Conservation (phyloP, 2,113 vertebrate genomes). For the Rafetus swinhoei region DNA sequence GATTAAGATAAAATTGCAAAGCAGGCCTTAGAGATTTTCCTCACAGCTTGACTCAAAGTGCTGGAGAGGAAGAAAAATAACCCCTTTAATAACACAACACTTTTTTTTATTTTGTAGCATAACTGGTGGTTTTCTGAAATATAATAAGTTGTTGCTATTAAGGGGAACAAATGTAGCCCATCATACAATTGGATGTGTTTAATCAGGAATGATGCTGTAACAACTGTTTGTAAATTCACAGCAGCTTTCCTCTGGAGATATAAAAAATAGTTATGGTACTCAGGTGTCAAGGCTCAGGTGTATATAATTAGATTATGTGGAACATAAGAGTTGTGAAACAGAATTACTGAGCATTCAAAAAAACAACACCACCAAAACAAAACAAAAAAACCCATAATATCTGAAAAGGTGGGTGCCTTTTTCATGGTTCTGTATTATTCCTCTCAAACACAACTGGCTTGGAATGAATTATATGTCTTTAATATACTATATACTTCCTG, state of each 20-base stretch:
- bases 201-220: not conserved
- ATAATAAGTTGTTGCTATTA: slow-evolving; percentile 15
- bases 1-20: slow-evolving; percentile 68
- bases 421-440: slow-evolving; percentile 53
- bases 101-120: not conserved
- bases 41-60: slow-evolving; percentile 56
- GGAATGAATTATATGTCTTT: slow-evolving; percentile 42
- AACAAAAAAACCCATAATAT: slow-evolving; percentile 31
- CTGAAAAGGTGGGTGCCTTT: slow-evolving; percentile 18
- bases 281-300: slow-evolving; percentile 39
- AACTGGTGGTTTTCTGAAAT: slow-evolving; percentile 34
- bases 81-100: not conserved
- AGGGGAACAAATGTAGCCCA: not conserved
- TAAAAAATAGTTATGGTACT: slow-evolving; percentile 43
- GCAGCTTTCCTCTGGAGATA: slow-evolving; percentile 40
- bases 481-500: slow-evolving; percentile 46
- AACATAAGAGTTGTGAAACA: slow-evolving; percentile 56
- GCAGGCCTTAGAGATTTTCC: slow-evolving; percentile 57
- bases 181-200: slow-evolving; percentile 20
- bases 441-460: slow-evolving; percentile 52
- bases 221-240: slow-evolving; percentile 46
- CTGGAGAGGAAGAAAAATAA: not conserved
- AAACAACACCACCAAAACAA: too few species aligned
- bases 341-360: slow-evolving; percentile 41
- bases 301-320: slow-evolving; percentile 56